Evolutionary conservation across 2,797 vertebrate species (phyloP).

Genomic region (Yasuhikotakia modesta): DNA sequence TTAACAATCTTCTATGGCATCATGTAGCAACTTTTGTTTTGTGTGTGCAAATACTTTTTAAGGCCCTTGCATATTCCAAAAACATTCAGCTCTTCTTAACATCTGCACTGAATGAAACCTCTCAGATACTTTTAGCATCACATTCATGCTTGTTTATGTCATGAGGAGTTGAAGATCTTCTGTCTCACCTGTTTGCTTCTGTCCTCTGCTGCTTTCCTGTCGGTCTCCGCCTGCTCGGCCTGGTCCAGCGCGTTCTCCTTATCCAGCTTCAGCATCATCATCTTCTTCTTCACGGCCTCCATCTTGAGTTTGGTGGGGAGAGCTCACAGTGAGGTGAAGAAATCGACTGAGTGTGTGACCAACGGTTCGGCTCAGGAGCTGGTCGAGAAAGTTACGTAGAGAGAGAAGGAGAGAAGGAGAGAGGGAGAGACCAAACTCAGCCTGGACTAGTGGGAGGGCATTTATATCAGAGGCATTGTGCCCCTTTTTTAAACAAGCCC

Average conservation of each 20-base stretch:
- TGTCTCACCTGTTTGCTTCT: constrained; percentile 88
- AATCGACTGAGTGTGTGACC: constrained; percentile 20
- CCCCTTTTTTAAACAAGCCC: constrained; percentile 34
- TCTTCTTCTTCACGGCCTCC: constrained; percentile 98
- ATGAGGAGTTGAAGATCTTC: no score
- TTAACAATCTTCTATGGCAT: no score
- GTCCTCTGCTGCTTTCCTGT: constrained; percentile 91
- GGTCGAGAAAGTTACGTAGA: constrained; percentile 4
- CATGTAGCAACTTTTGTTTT: no score
- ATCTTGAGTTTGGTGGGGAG: constrained; percentile 70
- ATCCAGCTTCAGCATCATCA: constrained; percentile 96
- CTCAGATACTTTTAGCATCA: no score
- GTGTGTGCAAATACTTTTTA: no score
- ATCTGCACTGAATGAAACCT: no score
- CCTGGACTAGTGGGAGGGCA: constrained; percentile 57
- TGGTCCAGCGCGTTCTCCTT: constrained; percentile 94
- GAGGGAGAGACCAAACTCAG: constrained; percentile 65
- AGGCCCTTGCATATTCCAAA: no score
- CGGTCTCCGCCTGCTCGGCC: constrained; percentile 91
- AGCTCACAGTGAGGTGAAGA: constrained; percentile 4
- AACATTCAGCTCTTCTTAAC: no score
- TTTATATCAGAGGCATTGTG: constrained; percentile 67
- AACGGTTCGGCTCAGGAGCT: constrained; percentile 17
- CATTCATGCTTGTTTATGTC: no score
- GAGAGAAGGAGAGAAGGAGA: constrained; percentile 39